A percentile compares a stretch with the other conserved stretches of the same genome.
These are phyloP conservation scores for Thalassarche chlororhynchos DNA, from an alignment of 2,113 vertebrate genomes.

Conservation along the genomic window DNA sequence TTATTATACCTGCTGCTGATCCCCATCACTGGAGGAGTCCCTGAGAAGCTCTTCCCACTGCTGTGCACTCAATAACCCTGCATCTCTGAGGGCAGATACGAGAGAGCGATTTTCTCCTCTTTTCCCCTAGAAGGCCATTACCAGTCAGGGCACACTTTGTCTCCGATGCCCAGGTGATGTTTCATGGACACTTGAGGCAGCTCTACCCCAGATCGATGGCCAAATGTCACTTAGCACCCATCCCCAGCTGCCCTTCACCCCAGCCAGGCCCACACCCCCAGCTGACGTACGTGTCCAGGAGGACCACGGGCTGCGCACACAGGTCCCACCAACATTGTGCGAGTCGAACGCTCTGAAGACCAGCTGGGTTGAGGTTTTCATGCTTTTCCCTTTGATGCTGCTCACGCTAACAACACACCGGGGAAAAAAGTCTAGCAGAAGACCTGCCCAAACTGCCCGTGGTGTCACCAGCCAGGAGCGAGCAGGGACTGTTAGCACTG, in stretches of 20 bases:
- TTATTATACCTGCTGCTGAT: not conserved
- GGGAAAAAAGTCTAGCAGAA: not conserved
- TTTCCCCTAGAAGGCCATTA: not conserved
- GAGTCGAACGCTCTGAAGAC: not conserved
- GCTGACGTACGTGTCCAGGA: not conserved
- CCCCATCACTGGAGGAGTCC: not conserved
- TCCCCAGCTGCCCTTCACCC: not conserved
- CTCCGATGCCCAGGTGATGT: fast-evolving
- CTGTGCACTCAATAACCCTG: not conserved
- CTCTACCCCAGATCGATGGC: fast-evolving
- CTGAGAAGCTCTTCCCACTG: not conserved
- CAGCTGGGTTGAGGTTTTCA: not conserved
- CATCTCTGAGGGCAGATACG: not conserved
- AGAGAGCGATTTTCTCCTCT: not conserved
- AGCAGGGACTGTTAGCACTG: not conserved
- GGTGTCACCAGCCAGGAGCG: not conserved
- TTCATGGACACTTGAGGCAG: not conserved
- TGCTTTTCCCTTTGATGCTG: not conserved
- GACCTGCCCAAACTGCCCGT: not conserved
- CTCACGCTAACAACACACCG: not conserved
- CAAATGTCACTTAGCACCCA: not conserved
- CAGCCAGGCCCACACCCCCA: not conserved
- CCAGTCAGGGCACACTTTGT: not conserved
- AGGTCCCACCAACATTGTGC: fast-evolving
- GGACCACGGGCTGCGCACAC: not conserved